phyloP scores from a whole-genome alignment of 2,797 vertebrate species.

The Orientallactaga sibirica region DNA sequence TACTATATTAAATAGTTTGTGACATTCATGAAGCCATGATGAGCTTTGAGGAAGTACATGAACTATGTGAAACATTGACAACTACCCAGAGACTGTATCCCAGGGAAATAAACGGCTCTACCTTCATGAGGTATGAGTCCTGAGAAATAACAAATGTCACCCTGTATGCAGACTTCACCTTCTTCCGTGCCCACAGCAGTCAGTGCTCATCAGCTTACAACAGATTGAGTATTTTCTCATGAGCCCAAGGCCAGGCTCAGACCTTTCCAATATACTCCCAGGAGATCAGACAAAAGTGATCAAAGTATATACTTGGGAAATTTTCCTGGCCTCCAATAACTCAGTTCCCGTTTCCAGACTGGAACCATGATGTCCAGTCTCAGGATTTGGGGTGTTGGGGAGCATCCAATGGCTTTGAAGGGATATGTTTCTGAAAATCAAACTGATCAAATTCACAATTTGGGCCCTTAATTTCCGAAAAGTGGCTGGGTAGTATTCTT shows the following conservation, averaged over 20 bases:
- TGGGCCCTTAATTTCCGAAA: not conserved
- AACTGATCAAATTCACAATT: not conserved
- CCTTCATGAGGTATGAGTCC: not conserved
- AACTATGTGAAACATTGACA: not conserved
- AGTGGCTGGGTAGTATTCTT: not conserved
- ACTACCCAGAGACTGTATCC: not conserved
- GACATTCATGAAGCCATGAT: not conserved
- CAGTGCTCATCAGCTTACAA: not conserved
- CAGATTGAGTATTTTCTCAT: not conserved
- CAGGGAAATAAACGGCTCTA: not conserved
- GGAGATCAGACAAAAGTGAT: not conserved
- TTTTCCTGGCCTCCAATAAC: not conserved
- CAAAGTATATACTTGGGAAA: not conserved
- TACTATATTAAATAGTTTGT: not conserved
- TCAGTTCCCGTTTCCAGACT: not conserved
- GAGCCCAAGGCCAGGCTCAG: not conserved
- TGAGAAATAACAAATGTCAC: not conserved
- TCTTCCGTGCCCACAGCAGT: not conserved
- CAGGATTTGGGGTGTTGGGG: not conserved
- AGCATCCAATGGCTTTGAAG: not conserved
- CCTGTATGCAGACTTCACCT: not conserved
- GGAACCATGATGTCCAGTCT: not conserved
- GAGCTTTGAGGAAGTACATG: conserved; percentile 6
- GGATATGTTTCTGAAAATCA: not conserved
- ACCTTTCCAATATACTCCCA: not conserved